phyloP scores from a whole-genome alignment of 2,797 vertebrate species.

The Schizopygopsis malacanthus region DNA sequence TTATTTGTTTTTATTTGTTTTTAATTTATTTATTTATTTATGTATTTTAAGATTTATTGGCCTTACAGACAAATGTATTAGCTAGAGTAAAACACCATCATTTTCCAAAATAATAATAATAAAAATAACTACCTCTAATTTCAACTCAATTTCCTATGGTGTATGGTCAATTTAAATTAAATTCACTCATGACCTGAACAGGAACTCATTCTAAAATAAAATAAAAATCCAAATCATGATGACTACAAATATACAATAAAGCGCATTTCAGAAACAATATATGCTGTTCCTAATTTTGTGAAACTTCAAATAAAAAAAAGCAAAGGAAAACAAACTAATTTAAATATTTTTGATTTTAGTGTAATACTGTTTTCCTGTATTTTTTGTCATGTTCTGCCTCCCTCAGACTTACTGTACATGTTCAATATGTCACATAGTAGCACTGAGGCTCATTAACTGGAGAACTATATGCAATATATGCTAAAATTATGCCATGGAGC shows the following conservation, averaged over 20 bases:
- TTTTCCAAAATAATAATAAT: neutral
- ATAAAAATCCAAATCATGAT: neutral
- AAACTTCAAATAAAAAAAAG: neutral
- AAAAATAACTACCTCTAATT: neutral
- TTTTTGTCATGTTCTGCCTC: neutral
- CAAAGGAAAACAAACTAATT: no score
- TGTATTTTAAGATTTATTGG: neutral
- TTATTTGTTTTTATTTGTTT: no score
- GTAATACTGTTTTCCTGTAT: neutral
- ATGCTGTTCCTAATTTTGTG: neutral
- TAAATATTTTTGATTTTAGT: neutral
- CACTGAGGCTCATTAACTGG: slow-evolving; percentile 26
- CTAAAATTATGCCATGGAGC: slow-evolving; percentile 16
- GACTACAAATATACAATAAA: neutral
- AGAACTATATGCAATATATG: neutral
- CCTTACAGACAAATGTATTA: neutral
- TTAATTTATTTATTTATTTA: neutral
- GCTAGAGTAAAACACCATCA: neutral
- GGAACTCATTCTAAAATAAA: neutral
- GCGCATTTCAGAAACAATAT: neutral
- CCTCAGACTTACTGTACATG: neutral
- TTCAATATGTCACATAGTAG: slow-evolving; percentile 4
- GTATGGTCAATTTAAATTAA: neutral
- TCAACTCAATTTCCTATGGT: neutral
- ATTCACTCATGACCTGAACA: neutral